Conservation (phyloP, 1,140 invertebrate species). For the Drosophila neocordata region DNA sequence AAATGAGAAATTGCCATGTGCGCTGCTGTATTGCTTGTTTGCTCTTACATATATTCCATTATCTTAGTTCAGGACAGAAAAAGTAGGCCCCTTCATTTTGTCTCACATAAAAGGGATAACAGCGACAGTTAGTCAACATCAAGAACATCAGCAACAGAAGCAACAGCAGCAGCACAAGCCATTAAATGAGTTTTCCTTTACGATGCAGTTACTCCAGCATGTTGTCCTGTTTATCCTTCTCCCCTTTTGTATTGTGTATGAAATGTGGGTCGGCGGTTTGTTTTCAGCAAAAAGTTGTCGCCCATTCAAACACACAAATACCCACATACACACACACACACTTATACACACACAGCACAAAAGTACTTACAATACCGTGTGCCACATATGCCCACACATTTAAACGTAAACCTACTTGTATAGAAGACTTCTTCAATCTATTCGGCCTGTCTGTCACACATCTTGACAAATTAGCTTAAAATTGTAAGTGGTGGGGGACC, state of each 20-base stretch:
- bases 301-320: conserved; percentile 29
- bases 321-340: not conserved
- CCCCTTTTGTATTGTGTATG: conserved; percentile 30
- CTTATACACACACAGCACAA: not conserved
- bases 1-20: conserved; percentile 55
- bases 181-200: conserved; percentile 57
- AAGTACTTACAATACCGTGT: conserved; percentile 32
- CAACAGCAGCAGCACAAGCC: conserved; percentile 13
- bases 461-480: conserved; percentile 61
- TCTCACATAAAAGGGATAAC: conserved; percentile 49
- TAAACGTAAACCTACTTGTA: not conserved
- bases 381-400: conserved; percentile 14
- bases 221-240: conserved; percentile 24
- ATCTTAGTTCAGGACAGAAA: conserved; percentile 27
- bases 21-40: conserved; percentile 28
- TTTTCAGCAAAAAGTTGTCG: conserved; percentile 47
- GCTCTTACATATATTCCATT: conserved; percentile 44
- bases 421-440: conserved; percentile 15
- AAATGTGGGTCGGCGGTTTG: conserved; percentile 56
- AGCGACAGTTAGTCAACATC: conserved; percentile 45
- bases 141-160: conserved; percentile 21
- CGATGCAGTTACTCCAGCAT: conserved; percentile 31
- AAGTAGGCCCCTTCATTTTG: conserved; percentile 23
- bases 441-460: conserved; percentile 24
- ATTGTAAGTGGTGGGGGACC: conserved; percentile 23